These are phyloP conservation scores for Julus scandinavius DNA, from an alignment of 2,888 invertebrate genomes.

Conservation along the genomic window DNA sequence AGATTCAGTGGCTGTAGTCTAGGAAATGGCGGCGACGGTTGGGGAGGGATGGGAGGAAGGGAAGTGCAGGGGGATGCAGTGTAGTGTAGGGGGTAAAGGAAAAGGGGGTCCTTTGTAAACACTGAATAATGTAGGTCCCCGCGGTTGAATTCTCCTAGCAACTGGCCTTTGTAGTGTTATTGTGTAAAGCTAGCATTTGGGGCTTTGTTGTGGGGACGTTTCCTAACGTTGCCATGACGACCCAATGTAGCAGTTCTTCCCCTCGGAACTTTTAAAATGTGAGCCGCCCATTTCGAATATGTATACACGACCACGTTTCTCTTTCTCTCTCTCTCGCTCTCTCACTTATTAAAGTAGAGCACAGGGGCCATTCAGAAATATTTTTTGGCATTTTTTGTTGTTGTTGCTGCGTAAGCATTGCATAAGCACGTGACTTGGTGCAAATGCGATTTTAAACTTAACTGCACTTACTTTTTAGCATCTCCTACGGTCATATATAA, in stretches of 20 bases:
- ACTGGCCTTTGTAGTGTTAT: conserved; percentile 50
- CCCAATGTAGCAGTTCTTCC: conserved; percentile 48
- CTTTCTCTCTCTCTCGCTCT: not conserved
- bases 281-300: conserved; percentile 34
- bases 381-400: not conserved
- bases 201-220: conserved; percentile 52
- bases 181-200: conserved; percentile 50
- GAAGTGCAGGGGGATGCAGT: not conserved
- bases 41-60: not conserved
- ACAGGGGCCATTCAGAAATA: not conserved
- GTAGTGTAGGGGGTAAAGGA: not conserved
- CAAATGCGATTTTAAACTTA: too few relatives aligned
- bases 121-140: conserved; percentile 46
- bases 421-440: too few relatives aligned
- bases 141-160: conserved; percentile 51
- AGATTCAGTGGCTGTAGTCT: conserved; percentile 39
- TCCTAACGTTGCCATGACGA: conserved; percentile 46
- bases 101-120: conserved; percentile 39
- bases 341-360: conserved; percentile 20
- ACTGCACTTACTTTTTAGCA: too few relatives aligned
- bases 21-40: conserved; percentile 23
- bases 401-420: not conserved
- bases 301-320: conserved; percentile 41
- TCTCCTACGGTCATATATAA: too few relatives aligned
- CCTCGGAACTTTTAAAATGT: conserved; percentile 43